Evolutionary conservation across 2,888 invertebrate species (phyloP), one percentile per base, ranked within the genome.

Genomic region (Amphimallon solstitiale): DNA sequence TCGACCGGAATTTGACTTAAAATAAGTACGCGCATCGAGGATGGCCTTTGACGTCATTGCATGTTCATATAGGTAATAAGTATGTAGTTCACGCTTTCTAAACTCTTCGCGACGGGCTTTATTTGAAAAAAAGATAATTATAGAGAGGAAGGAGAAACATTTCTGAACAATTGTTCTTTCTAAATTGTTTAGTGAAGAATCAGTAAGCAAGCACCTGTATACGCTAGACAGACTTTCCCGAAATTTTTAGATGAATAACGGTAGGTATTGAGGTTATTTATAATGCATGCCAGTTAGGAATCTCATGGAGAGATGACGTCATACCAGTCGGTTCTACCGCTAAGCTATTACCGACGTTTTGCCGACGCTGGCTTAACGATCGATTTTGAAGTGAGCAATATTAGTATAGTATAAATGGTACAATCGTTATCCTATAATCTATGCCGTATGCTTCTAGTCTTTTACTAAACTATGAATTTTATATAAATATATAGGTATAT

Each of bases 301-400:
- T 78, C 78, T 80, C 77, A 77, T 78, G 77, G 76, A 78, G 73
- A 76, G 71, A 75, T 79, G 79, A 79, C 79, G 79, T 79, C 78
- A 79, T 74, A 60, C n/a, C 72, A 71, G 70, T 71, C 75, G 75
- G 71, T 73, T 71, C 72, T 73, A 66, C 70, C 68, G 71, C 70
- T 69, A 71, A 65, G 68, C 78, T 76, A 78, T 78, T 78, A 78
- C 78, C 78, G 75, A 74, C 73, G 75, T 70, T 71, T 74, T 67
- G 38, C 56, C 29, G 29, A 29, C 29, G 29, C 9, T 29, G 29
- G 40, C 40, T 40, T 43, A 10, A 49, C 48, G 29, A 49, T 49
- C 48, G 48, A 49, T 49, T 29, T 23, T 45, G 45, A 45, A 45
- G 19, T 45, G 45, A 45, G 29, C 2, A 9, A 29, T 29, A 29